Conservation (phyloP, 2,113 vertebrate genomes). For the Phainopepla nitens region DNA sequence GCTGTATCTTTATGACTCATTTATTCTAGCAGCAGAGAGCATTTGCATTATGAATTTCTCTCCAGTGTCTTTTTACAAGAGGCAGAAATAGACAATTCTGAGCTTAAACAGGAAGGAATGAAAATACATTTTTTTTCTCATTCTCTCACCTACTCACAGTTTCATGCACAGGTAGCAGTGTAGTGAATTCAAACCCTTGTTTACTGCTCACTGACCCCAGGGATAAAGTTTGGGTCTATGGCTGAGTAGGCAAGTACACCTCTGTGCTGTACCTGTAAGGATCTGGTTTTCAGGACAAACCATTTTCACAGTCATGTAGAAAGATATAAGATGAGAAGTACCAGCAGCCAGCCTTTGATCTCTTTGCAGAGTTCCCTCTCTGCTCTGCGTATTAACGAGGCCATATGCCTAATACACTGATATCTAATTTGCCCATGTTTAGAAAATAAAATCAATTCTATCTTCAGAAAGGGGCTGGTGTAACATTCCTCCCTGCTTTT, state of each 20-base stretch:
- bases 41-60: constrained; percentile 7
- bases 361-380: neutral
- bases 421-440: neutral
- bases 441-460: neutral
- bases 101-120: neutral
- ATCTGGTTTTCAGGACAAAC: neutral
- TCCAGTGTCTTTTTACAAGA: neutral
- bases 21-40: neutral
- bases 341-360: neutral
- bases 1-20: neutral
- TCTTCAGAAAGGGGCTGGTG: neutral
- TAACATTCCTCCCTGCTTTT: neutral
- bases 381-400: neutral
- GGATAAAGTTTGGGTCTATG: neutral
- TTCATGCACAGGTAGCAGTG: neutral
- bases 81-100: neutral
- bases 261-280: neutral
- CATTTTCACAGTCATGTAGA: neutral
- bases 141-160: neutral
- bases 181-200: neutral
- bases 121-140: neutral
- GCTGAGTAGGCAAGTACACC: neutral
- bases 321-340: neutral
- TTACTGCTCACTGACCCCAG: neutral
- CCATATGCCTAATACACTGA: neutral